Base-by-base conservation (phyloP, 2,888 invertebrate species). In the Sericinus montela region DNA sequence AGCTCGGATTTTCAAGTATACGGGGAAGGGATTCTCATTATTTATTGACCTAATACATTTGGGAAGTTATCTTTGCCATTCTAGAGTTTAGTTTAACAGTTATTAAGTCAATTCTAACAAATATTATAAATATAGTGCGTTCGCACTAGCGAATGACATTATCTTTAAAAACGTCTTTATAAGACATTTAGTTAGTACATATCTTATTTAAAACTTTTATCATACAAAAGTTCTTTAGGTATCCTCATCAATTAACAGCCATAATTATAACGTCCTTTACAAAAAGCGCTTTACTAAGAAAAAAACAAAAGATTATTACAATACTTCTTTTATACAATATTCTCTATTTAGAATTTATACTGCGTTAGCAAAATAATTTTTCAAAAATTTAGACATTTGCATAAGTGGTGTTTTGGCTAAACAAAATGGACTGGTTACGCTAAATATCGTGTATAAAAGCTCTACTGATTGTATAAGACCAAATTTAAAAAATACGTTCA, bases 351-450 rank as follows among this genome's bases (percentile, higher is more conserved):
- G 74, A 77, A 68, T 70, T 74, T 67, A 72, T 69, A 80, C 73
- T 74, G 76, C 73, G 66, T 69, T 86, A 83, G 86, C 86, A 87
- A 87, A 87, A 86, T 85, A 85, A 85, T 66, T 68, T 28, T 60
- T 73, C 62, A 70, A 75, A 75, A 79, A 69, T 76, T 75, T 81
- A 69, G 75, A 75, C 72, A 65, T 58, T 58, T 75, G 75, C 76
- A 75, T 66, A 87, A 84, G 85, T 85, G 77, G 79, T 81, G 80
- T 79, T 80, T 19, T 72, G 81, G 86, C 88, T 87, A 87, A 88
- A 88, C 69, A 87, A 88, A 86, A 88, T 88, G 88, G 88, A 88
- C 87, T 75, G 83, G 82, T 82, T 74, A 74, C 69, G 84, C 85
- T 85, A 85, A 85, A 87, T 77, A 82, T 72, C 67, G 67, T 80